Conservation (phyloP, 2,797 vertebrate species). For the Macropodus opercularis region DNA sequence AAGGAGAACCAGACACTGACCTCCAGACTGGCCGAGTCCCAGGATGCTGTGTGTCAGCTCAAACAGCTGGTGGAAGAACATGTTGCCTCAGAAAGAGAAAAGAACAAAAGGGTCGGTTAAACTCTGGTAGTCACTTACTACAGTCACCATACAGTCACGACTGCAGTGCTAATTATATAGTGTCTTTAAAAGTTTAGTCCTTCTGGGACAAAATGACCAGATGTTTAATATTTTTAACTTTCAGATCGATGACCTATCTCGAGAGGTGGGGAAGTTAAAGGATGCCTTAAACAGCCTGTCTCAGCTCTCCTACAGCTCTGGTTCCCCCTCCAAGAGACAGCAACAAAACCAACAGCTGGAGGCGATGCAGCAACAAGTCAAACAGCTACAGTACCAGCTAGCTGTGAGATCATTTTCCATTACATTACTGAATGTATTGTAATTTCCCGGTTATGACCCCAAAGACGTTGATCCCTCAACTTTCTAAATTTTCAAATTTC, state of each 20-base stretch:
- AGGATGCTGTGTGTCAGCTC: conserved; percentile 88
- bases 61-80: conserved; percentile 89
- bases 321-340: conserved; percentile 84
- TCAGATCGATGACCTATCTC: conserved; percentile 93
- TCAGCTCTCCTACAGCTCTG: conserved; percentile 91
- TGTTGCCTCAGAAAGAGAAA: conserved; percentile 91
- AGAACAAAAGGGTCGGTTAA: conserved; percentile 91
- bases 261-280: conserved; percentile 93
- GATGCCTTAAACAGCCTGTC: conserved; percentile 98
- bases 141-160: neutral
- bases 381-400: conserved; percentile 94
- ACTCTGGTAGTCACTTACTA: neutral
- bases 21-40: conserved; percentile 84
- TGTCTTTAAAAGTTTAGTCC: too few species aligned
- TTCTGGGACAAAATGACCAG: neutral
- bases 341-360: conserved; percentile 96
- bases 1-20: conserved; percentile 84
- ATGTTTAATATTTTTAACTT: neutral
- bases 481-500: too few species aligned
- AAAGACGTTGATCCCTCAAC: too few species aligned
- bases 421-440: too few species aligned
- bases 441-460: too few species aligned
- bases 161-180: neutral
- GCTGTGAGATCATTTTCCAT: too few species aligned
- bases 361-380: conserved; percentile 91